These are phyloP conservation scores for Apocrypta bakeri DNA, from an alignment of 1,140 invertebrate species.

Conservation along the genomic window DNA sequence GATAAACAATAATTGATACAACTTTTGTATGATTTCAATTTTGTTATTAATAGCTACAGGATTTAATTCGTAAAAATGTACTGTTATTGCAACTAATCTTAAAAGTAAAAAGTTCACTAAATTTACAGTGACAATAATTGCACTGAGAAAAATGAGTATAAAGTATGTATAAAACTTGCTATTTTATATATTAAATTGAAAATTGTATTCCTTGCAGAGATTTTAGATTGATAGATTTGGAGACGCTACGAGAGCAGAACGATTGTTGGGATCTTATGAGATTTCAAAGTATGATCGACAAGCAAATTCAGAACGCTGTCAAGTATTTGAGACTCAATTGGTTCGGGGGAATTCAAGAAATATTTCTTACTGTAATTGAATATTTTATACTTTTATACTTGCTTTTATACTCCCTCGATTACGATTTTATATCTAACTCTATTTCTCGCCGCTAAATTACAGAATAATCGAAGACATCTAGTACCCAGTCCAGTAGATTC, in stretches of 20 bases:
- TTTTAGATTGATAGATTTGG: constrained; percentile 64
- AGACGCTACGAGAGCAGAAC: constrained; percentile 70
- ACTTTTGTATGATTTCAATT: no score
- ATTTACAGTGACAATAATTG: no score
- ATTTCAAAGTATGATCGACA: constrained; percentile 75
- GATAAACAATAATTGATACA: no score
- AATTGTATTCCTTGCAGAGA: constrained; percentile 55
- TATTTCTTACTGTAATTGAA: constrained; percentile 71
- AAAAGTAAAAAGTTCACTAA: no score
- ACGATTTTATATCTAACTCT: no score
- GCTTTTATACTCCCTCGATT: not conserved
- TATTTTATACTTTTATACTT: constrained; percentile 9
- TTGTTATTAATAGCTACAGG: no score
- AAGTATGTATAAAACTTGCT: not conserved
- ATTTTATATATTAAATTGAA: constrained; percentile 18
- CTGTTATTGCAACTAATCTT: no score
- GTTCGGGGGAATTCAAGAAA: constrained; percentile 78
- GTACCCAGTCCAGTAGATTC: constrained; percentile 83
- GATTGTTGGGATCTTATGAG: constrained; percentile 78
- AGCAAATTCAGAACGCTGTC: constrained; percentile 77
- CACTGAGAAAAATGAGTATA: no score
- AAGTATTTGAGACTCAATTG: constrained; percentile 77
- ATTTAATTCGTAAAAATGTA: no score
- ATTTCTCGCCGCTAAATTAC: no score
- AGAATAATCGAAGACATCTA: constrained; percentile 85